Base-by-base conservation (phyloP, 1,140 invertebrate species). In the Drosophila equinoxialis region DNA sequence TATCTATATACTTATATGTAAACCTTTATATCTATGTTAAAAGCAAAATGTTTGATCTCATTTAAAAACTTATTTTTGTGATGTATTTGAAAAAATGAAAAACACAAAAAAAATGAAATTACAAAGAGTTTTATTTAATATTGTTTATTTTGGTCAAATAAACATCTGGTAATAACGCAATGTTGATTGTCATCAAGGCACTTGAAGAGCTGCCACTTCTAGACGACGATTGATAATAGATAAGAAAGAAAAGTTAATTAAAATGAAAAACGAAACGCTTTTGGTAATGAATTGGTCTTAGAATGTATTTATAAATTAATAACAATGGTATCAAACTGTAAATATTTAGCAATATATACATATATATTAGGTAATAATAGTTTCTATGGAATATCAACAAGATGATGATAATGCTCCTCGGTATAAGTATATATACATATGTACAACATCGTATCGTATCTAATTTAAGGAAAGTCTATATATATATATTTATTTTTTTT, bases 281-380 rank as follows among this genome's bases (percentile, higher is more conserved):
- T 79, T 54, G 45, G 57, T 73, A 68, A 71, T 65, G 68, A 70
- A 20, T 74, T 81, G 64, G 62, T 74, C 74, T 80, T 85, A 78
- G 65, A 71, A 66, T 78, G 58, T 85, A 85, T 86, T 85, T 89
- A 87, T 87, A 87, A 83, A 89, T 83, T 77, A 87, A 89, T 83
- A 89, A 87, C 79, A 89, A 82, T 67, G 42, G 57, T 61, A 67
- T 65, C 71, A 77, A 69, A 63, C 17, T 14, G 14, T 48, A 48
- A 20, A 42, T 42, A 42, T 5, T 17, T 73, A 65, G 35, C 57
- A 37, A 37, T 63, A 55, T 61, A 14, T 58, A 67, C 39, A 37
- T 65, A n/a, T 58, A 67, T 51, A 37, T 69, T 55, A 60, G 51
- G 45, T 66, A 68, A 68, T 63, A 65, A 33, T 73, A 42, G 54